phyloP scores from a whole-genome alignment of 2,797 vertebrate genomes.

The Eurystomus glaucurus region DNA sequence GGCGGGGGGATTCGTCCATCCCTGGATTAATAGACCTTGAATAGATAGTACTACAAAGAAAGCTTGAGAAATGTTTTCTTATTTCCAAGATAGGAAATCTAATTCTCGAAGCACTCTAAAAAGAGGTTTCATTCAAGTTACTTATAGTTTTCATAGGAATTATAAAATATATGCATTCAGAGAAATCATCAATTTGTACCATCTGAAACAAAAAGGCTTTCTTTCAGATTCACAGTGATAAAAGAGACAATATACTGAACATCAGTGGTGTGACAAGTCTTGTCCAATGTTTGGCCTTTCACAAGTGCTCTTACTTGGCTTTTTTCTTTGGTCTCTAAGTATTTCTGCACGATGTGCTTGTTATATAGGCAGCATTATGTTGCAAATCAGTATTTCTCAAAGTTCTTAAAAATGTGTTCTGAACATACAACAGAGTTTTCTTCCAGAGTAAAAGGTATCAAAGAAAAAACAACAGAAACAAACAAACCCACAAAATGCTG shows the following conservation, averaged over 20 bases:
- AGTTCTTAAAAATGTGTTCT: neutral
- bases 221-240: neutral
- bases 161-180: neutral
- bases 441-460: neutral
- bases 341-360: neutral
- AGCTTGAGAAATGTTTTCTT: neutral
- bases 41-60: neutral
- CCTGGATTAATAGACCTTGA: neutral
- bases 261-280: neutral
- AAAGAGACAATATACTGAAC: neutral
- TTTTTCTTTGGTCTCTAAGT: neutral
- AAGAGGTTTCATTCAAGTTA: neutral
- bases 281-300: neutral
- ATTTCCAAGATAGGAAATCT: neutral
- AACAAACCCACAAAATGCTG: neutral
- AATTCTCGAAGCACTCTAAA: neutral
- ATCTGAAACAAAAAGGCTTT: neutral
- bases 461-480: neutral
- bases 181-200: neutral
- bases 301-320: neutral
- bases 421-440: neutral
- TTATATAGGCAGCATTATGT: neutral
- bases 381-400: neutral
- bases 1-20: neutral
- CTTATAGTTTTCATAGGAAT: neutral